phyloP scores from a whole-genome alignment of 2,113 vertebrate genomes.

The Ibidorhyncha struthersii region DNA sequence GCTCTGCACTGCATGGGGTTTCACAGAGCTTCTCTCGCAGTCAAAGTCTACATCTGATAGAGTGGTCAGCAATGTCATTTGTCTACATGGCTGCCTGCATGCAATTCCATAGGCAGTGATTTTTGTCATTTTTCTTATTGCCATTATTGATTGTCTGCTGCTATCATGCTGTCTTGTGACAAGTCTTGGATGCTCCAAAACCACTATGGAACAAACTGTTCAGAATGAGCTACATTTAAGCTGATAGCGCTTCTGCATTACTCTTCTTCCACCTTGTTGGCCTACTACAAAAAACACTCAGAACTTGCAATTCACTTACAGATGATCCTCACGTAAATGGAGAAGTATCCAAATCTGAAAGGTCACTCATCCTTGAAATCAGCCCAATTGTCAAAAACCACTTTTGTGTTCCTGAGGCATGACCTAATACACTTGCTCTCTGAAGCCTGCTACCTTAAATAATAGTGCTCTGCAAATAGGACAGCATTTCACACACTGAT shows the following conservation, averaged over 20 bases:
- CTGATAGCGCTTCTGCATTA: background rate
- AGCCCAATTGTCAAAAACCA: background rate
- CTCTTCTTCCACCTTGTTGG: background rate
- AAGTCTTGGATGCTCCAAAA: background rate
- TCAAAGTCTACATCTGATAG: background rate
- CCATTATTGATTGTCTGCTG: background rate
- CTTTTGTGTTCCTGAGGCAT: background rate
- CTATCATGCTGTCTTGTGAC: background rate
- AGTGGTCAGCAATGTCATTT: background rate
- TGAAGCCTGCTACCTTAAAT: background rate
- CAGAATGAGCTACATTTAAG: background rate
- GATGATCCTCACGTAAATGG: background rate
- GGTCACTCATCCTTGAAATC: conserved; percentile 39
- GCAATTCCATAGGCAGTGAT: background rate
- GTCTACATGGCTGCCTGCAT: background rate
- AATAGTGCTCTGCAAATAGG: background rate
- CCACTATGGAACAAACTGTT: background rate
- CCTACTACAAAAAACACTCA: background rate
- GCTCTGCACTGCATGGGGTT: background rate
- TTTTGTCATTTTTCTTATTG: background rate
- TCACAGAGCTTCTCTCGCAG: background rate
- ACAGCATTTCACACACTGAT: background rate
- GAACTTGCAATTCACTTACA: background rate
- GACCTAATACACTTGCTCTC: background rate
- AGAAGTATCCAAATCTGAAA: background rate